phyloP scores from a whole-genome alignment of 2,888 invertebrate species.

The Synanthedon tipuliformis region DNA sequence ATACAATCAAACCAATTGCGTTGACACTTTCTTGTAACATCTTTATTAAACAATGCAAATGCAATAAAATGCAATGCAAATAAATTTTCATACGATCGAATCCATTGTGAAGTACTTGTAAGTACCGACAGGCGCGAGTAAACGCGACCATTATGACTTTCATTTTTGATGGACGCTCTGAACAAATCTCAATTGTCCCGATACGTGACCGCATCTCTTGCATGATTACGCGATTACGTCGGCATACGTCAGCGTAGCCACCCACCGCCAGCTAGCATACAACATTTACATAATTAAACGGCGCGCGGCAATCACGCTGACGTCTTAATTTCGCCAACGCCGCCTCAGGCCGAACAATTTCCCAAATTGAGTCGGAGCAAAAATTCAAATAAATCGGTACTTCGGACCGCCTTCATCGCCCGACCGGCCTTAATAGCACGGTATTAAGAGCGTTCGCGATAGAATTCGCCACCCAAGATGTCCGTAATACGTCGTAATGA shows the following conservation, averaged over 20 bases:
- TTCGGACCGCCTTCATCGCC: conserved; percentile 41
- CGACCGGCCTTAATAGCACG: conserved; percentile 56
- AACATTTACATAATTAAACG: conserved; percentile 70
- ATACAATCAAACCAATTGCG: too few species aligned
- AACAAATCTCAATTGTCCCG: conserved; percentile 27
- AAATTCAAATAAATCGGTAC: conserved; percentile 68
- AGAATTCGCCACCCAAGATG: conserved; percentile 71
- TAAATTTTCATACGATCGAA: too few species aligned
- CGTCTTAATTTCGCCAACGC: conserved; percentile 68
- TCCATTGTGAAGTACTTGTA: too few species aligned
- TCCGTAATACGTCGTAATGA: conserved; percentile 68
- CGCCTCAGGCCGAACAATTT: conserved; percentile 60
- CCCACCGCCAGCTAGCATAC: conserved; percentile 56
- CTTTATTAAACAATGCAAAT: too few species aligned
- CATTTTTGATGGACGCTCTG: background rate
- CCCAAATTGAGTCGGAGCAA: conserved; percentile 68
- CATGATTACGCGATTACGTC: conserved; percentile 36
- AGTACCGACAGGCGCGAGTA: too few species aligned
- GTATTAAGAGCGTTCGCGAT: conserved; percentile 66
- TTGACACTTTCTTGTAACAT: too few species aligned
- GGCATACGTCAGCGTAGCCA: conserved; percentile 22
- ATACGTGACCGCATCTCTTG: conserved; percentile 55
- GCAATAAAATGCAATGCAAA: too few species aligned
- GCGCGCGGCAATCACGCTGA: conserved; percentile 64
- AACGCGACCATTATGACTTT: background rate